Base-by-base conservation (phyloP, 2,888 invertebrate species). In the Hedya salicella region DNA sequence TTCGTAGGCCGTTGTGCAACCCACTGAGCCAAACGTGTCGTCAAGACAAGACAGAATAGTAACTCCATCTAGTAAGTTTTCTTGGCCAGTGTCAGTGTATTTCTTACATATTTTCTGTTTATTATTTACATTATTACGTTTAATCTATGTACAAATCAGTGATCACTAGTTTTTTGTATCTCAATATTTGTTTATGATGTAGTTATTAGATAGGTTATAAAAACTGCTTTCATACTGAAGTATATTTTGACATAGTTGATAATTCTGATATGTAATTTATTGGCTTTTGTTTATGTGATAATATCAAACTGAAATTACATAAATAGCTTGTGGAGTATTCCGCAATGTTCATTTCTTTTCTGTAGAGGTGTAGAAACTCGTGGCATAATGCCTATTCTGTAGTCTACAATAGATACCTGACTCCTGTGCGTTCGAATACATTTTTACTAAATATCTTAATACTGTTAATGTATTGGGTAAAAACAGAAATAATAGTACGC, bases 191-290 rank as follows among this genome's bases (percentile, higher is more conserved):
- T 64, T 66, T 72, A 63, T 69, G 68, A 21, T 72, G 68, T 68
- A 73, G 63, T 69, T 77, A 73, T 72, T 73, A 71, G 69, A 70
- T 81, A 81, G 72, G 71, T 71, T 71, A 71, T 71, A 46, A 67
- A 68, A 70, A 69, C 53, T 53, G 79, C 80, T 72, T 71, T 60
- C 68, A 69, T 70, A 60, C 32, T 67, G 65, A 59, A 63, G 59
- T 46, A 70, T 67, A 54, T 67, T 57, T 75, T 70, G 42, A 71
- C 60, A 66, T 48, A 36, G 70, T 71, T 70, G 67, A 61, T 62
- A 54, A 68, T 48, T 48, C 39, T 53, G 21, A 44, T 14, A 25
- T 17, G 8, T 46, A 57, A 32, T 56, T 56, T 57, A 46, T 46
- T 57, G 6, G 36, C 3, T 32, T 21, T 19, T 21, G 6, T 52